Conservation (phyloP, 2,797 vertebrate species). For the Mus spretus region DNA sequence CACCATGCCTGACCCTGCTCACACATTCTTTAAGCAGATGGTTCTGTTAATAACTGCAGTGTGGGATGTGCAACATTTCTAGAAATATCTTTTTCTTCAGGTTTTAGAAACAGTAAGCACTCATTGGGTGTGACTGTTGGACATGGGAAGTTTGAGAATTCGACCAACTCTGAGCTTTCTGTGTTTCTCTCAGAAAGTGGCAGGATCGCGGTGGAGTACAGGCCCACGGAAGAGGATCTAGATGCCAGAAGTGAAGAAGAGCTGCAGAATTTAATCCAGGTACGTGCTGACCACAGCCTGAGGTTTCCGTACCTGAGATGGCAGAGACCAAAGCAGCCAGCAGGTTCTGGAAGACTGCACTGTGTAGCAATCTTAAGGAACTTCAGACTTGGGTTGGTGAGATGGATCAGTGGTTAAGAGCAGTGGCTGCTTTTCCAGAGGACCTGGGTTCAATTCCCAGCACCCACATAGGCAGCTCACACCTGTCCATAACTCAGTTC, state of each 20-base stretch:
- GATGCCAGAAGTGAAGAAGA: constrained; percentile 86
- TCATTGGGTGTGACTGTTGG: not conserved
- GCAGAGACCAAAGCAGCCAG: not conserved
- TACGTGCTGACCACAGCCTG: constrained; percentile 42
- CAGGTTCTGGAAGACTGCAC: not conserved
- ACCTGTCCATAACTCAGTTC: not conserved
- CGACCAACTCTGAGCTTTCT: constrained; percentile 25
- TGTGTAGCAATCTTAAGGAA: not conserved
- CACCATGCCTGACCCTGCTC: not conserved
- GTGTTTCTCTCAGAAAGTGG: constrained; percentile 87
- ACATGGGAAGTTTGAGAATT: not conserved
- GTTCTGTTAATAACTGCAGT: not conserved
- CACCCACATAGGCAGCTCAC: not conserved
- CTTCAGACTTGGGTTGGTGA: not conserved
- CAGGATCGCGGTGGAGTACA: constrained; percentile 88
- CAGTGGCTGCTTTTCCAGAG: not conserved
- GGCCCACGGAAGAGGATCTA: constrained; percentile 78
- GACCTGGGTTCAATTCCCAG: not conserved
- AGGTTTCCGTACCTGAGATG: not conserved
- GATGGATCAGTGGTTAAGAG: not conserved
- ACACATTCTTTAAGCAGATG: not conserved
- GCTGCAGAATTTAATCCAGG: constrained; percentile 87
- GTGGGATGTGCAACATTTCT: not conserved
- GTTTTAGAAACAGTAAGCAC: constrained; percentile 18
- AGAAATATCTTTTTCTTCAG: constrained; percentile 6